These are phyloP conservation scores for Penaeus indicus DNA, from an alignment of 1,140 invertebrate species.

Conservation along the genomic window DNA sequence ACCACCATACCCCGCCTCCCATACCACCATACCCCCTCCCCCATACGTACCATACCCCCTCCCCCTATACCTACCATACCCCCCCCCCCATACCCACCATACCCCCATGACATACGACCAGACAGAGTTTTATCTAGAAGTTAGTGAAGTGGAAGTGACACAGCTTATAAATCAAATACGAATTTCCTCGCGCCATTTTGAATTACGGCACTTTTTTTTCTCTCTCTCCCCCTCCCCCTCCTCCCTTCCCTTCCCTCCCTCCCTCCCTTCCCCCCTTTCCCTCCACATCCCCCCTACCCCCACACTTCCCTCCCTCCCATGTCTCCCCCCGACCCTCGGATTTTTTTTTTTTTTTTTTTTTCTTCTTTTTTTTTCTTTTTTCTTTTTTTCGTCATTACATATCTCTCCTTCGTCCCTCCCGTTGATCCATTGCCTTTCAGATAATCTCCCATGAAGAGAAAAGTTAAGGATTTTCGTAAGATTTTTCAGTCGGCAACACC, in stretches of 20 bases:
- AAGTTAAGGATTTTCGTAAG: conserved; percentile 30
- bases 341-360: no score
- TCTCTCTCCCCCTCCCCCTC: conserved; percentile 39
- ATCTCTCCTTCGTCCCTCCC: no score
- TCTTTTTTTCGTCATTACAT: no score
- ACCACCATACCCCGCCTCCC: no score
- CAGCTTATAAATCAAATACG: conserved; percentile 50
- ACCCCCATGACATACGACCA: conserved; percentile 46
- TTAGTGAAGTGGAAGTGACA: conserved; percentile 59
- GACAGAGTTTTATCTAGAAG: conserved; percentile 60
- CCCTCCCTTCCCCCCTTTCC: neutral
- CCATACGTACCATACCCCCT: neutral
- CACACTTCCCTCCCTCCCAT: no score
- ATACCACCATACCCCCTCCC: neutral
- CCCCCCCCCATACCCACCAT: neutral
- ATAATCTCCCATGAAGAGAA: conserved; percentile 60
- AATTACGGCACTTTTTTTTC: conserved; percentile 50
- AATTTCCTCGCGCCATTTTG: conserved; percentile 59
- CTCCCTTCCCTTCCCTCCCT: neutral
- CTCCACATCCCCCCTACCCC: no score
- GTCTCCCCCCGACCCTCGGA: no score
- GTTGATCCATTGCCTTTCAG: neutral
- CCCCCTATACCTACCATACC: neutral
- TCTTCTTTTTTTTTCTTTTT: no score
- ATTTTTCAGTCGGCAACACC: conserved; percentile 55